These are phyloP conservation scores for Chaetura pelagica DNA, from an alignment of 2,113 vertebrate genomes.

Conservation along the genomic window DNA sequence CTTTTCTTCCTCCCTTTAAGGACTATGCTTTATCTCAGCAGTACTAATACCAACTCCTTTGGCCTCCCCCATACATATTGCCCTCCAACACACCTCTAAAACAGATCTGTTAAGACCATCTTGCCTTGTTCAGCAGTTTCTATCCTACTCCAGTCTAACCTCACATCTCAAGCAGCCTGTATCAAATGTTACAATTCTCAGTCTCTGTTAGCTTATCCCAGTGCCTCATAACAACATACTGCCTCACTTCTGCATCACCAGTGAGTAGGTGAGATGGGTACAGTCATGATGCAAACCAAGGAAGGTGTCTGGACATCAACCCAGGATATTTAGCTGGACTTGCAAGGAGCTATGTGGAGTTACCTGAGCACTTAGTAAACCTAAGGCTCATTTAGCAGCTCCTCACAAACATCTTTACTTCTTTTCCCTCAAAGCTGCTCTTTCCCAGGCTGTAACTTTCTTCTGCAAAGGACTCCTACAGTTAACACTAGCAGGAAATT, in stretches of 20 bases:
- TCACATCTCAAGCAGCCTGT: not conserved
- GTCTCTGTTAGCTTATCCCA: not conserved
- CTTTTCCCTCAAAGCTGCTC: not conserved
- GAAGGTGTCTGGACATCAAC: rapidly evolving
- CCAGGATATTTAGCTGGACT: not conserved
- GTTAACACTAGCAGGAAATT: not conserved
- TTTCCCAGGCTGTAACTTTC: not conserved
- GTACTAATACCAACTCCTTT: not conserved
- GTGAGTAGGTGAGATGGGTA: not conserved
- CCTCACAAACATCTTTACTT: not conserved
- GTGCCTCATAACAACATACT: not conserved
- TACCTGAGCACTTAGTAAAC: not conserved
- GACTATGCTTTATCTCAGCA: not conserved
- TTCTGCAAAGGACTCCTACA: not conserved
- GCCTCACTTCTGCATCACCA: not conserved
- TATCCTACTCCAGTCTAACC: not conserved
- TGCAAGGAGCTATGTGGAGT: not conserved
- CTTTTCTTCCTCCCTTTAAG: not conserved
- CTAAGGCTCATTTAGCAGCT: not conserved
- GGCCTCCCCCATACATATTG: not conserved
- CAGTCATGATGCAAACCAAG: not conserved
- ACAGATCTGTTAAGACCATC: not conserved
- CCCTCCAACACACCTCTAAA: not conserved
- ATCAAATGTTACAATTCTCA: not conserved
- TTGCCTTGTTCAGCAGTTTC: not conserved